phyloP scores from a whole-genome alignment of 2,888 invertebrate genomes.

The Tupiocoris notatus region DNA sequence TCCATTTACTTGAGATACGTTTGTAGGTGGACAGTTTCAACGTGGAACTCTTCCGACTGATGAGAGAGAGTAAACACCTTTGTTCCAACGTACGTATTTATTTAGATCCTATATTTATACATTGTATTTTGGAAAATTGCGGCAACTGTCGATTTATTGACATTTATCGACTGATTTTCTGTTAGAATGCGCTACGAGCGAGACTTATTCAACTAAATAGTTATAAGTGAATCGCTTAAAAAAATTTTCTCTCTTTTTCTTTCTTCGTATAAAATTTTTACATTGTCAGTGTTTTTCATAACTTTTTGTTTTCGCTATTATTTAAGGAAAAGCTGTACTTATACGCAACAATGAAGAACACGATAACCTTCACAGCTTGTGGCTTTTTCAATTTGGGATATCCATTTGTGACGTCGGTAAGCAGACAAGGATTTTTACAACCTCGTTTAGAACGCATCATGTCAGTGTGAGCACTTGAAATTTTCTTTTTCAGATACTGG shows the following conservation, averaged over 20 bases:
- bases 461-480: background rate
- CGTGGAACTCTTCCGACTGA: constrained; percentile 11
- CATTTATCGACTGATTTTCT: no score
- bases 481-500: constrained; percentile 1
- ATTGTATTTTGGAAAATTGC: no score
- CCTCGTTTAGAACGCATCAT: no score
- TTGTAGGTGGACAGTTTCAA: constrained; percentile 32
- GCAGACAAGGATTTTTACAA: no score
- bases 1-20: background rate
- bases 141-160: no score
- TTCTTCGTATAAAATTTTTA: background rate
- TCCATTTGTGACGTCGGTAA: constrained; percentile 38
- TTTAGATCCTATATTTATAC: no score
- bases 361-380: constrained; percentile 31
- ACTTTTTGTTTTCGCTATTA: background rate
- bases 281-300: background rate
- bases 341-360: constrained; percentile 4
- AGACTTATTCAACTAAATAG: background rate
- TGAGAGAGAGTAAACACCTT: constrained; percentile 20
- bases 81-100: no score
- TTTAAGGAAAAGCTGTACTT: constrained; percentile 24
- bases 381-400: constrained; percentile 36
- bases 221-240: background rate
- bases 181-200: no score
- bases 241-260: background rate